Percentiles rank a stretch among this genome's conserved stretches.
Conservation (phyloP, 2,888 invertebrate species). For the Trimorus sp. region DNA sequence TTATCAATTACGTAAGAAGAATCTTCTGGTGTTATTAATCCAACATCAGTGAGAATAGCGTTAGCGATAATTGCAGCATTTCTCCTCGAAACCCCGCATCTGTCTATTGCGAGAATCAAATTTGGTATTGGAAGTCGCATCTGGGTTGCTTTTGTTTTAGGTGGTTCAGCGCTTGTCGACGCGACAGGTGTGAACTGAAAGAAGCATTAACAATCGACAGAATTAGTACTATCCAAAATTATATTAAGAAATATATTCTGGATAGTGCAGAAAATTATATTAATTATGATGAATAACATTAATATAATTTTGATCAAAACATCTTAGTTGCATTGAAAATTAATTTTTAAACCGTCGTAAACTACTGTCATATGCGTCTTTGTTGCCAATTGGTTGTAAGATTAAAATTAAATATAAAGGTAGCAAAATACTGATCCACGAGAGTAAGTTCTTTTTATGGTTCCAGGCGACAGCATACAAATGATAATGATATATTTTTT, state of each 20-base stretch:
- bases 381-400: not conserved
- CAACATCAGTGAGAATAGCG: not conserved
- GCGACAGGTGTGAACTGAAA: not conserved
- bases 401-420: not conserved
- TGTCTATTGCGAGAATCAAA: not conserved
- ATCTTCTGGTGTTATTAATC: conserved; percentile 3
- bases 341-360: not conserved
- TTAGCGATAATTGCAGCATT: conserved; percentile 1
- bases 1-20: conserved; percentile 1
- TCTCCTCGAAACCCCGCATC: not conserved
- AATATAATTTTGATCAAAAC: no score
- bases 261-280: no score
- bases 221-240: not conserved
- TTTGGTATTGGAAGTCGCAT: not conserved
- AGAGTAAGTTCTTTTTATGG: not conserved
- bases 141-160: not conserved
- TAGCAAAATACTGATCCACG: not conserved
- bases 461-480: not conserved
- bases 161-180: not conserved
- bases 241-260: no score
- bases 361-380: not conserved
- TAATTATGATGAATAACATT: no score
- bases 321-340: not conserved
- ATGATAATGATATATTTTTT: not conserved
- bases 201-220: not conserved